These are phyloP conservation scores for Acipenser ruthenus DNA, from an alignment of 2,797 vertebrate species.

Conservation along the genomic window DNA sequence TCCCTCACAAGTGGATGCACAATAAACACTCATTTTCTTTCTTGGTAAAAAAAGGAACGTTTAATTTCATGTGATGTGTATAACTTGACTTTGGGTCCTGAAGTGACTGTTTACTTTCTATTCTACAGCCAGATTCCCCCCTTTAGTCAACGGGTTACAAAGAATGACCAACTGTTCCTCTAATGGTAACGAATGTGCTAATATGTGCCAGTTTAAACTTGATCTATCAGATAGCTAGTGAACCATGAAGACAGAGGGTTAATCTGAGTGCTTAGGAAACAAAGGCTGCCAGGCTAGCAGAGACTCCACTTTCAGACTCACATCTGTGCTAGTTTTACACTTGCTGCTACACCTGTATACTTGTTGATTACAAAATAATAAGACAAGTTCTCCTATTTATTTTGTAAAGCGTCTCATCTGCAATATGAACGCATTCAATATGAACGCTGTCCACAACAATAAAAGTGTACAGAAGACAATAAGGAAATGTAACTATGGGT, in stretches of 20 bases:
- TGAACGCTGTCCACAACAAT: too few relatives aligned
- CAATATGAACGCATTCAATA: too few relatives aligned
- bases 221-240: conserved; percentile 71
- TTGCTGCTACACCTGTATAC: conserved; percentile 35
- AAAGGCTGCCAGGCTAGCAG: conserved; percentile 53
- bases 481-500: conserved; percentile 5
- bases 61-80: neutral
- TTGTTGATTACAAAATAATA: conserved; percentile 48
- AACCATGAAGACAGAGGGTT: conserved; percentile 72
- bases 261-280: conserved; percentile 67
- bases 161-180: conserved; percentile 70
- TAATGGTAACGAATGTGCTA: conserved; percentile 68
- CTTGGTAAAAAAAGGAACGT: neutral
- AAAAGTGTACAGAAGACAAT: neutral
- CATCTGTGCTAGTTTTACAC: conserved; percentile 65
- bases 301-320: conserved; percentile 57
- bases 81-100: neutral
- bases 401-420: too few relatives aligned
- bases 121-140: neutral
- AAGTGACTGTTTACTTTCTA: neutral
- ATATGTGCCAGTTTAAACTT: conserved; percentile 75
- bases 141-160: conserved; percentile 25
- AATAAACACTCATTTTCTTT: neutral
- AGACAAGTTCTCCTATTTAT: neutral
- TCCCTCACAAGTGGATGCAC: neutral